Evolutionary conservation across 2,113 vertebrate genomes (phyloP).

Genomic region (Atractosteus spatula): DNA sequence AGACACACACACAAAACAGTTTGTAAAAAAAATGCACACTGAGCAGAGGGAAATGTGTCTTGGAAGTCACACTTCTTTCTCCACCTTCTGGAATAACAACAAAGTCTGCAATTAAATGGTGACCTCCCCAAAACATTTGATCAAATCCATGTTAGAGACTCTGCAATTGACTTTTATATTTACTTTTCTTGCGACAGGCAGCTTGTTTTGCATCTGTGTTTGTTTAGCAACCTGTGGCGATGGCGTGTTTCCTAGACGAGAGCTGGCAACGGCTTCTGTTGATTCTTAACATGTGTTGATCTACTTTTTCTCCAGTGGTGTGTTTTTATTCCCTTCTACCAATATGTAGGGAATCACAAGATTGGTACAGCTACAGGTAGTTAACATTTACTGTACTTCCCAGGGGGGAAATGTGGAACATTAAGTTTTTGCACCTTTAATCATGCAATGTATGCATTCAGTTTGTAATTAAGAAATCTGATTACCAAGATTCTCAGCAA

Average conservation of each 20-base stretch:
- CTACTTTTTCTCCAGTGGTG: slow-evolving; percentile 51
- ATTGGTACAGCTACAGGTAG: slow-evolving; percentile 48
- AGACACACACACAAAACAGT: slow-evolving; percentile 22
- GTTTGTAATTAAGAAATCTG: neutral
- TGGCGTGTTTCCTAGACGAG: slow-evolving; percentile 67
- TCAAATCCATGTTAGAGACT: slow-evolving; percentile 15
- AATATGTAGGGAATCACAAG: slow-evolving; percentile 48
- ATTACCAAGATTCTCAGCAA: too few species aligned
- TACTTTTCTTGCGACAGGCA: slow-evolving; percentile 63
- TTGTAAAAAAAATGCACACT: slow-evolving; percentile 23
- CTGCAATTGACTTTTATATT: slow-evolving; percentile 43
- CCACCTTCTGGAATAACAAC: slow-evolving; percentile 22
- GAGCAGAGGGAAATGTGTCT: slow-evolving; percentile 32
- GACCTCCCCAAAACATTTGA: slow-evolving; percentile 16
- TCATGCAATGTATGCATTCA: neutral
- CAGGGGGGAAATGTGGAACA: slow-evolving; percentile 21
- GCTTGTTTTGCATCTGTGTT: slow-evolving; percentile 63
- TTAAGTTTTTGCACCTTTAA: neutral
- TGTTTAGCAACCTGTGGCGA: slow-evolving; percentile 73
- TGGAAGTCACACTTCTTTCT: slow-evolving; percentile 12
- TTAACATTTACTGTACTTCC: slow-evolving; percentile 49
- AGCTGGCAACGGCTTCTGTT: slow-evolving; percentile 62
- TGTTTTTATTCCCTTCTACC: slow-evolving; percentile 14
- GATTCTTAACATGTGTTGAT: slow-evolving; percentile 71
- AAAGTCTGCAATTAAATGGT: slow-evolving; percentile 21